Base-by-base conservation (phyloP, 2,888 invertebrate genomes). In the Argyra leucocephala region DNA sequence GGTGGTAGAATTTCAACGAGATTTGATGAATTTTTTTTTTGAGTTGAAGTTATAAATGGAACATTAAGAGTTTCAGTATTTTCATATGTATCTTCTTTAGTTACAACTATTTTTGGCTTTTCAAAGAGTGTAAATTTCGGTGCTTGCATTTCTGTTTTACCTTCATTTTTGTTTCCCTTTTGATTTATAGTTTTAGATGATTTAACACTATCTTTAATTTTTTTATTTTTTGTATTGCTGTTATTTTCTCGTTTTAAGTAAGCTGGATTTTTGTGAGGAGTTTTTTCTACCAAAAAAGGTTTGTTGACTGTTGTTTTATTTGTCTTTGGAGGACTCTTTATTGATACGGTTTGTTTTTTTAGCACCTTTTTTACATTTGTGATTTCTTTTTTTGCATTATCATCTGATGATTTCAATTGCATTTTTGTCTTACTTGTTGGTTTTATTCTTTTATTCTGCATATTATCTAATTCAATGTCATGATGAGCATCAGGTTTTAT, bases 21-120 rank as follows among this genome's bases (percentile, higher is more conserved):
- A 21, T 68, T 66, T 0, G 37, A 23, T 1, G 67, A 63, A 0
- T 65, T 65, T 66, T 71, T 72, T 9, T 71, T 64, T 22, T 69
- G 70, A 0, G 74, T 74, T 9, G 74, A 74, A 12, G 74, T 73
- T 1, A 72, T 69, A 62, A 72, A 69, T 1, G 69, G 66, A 2
- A 69, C 65, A 31, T 68, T 70, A 1, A 69, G 65, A 67, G 69
- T 67, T 4, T 58, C 57, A 1, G 57, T 37, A 62, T 59, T 62
- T 1, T 6, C 18, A 31, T 67, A 66, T 12, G 61, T 65, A 1
- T 69, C 23, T 58, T 58, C 22, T 23, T 23, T 12, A 59, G 6
- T 18, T 18, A 23, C 6, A 23, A 23, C 23, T 18, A 22, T 7
- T 23, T 24, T 23, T 22, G 58, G 22, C 12, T 58, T 58, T 58